Evolutionary conservation across 2,888 invertebrate genomes (phyloP).

Genomic region (Tipula vernalis): DNA sequence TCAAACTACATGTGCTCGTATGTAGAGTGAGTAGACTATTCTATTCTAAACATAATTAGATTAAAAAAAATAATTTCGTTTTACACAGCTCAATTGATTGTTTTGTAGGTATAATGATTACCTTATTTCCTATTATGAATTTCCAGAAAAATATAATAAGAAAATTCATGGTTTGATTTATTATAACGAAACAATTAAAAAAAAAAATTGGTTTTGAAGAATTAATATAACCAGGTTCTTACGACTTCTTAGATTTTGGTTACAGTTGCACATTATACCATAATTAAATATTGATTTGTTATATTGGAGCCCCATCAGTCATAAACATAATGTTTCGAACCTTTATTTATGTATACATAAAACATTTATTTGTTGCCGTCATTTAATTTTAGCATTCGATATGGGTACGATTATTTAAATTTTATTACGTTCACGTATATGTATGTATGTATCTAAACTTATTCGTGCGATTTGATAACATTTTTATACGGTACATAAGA

Average conservation of each 20-base stretch:
- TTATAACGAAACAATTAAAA: neutral
- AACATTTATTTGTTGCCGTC: no score
- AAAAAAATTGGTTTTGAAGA: neutral
- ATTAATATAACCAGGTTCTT: neutral
- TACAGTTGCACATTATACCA: no score
- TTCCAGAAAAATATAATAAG: neutral
- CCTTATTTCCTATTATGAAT: neutral
- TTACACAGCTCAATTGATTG: neutral
- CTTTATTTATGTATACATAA: no score
- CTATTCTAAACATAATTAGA: no score
- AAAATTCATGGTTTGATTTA: neutral
- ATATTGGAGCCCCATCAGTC: no score
- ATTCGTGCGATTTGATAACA: neutral
- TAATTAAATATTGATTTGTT: no score
- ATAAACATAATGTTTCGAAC: no score
- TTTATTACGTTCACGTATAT: no score
- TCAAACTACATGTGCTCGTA: neutral
- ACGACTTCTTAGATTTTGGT: neutral
- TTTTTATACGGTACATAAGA: neutral
- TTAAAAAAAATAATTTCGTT: neutral
- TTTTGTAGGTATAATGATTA: neutral
- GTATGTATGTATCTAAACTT: neutral
- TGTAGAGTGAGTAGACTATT: neutral
- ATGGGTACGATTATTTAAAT: no score
- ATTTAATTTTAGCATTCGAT: no score